Conservation (phyloP, 2,113 vertebrate genomes). For the Chaetops frenatus region DNA sequence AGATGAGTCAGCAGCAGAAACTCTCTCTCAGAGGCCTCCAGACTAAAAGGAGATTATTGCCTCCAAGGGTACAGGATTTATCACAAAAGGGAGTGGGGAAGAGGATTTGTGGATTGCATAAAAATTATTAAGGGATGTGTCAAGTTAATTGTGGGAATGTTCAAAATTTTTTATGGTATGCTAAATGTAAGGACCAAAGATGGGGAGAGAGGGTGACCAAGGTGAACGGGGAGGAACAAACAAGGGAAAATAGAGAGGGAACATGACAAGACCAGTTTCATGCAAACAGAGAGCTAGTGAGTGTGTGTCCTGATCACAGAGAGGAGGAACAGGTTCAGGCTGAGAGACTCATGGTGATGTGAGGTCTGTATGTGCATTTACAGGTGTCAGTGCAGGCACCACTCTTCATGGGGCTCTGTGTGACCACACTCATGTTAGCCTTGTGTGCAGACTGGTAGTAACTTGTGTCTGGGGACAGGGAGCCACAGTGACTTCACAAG, state of each 20-base stretch:
- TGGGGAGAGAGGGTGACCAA: not conserved
- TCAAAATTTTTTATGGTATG: not conserved
- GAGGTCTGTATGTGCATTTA: not conserved
- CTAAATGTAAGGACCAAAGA: not conserved
- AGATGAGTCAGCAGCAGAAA: not conserved
- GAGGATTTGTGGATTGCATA: not conserved
- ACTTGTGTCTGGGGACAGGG: not conserved
- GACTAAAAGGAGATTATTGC: not conserved
- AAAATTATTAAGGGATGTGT: not conserved
- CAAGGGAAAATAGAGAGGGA: not conserved
- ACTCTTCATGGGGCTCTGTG: not conserved
- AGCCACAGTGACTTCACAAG: not conserved
- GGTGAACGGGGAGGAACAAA: not conserved
- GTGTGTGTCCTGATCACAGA: not conserved
- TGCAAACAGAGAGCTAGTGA: not conserved
- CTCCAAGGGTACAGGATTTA: not conserved
- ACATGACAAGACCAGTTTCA: not conserved
- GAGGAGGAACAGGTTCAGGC: not conserved
- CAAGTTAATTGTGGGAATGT: not conserved
- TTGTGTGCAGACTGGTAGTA: not conserved
- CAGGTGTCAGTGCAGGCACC: not conserved
- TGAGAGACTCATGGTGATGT: not conserved
- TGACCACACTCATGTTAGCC: rapidly evolving
- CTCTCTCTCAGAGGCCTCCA: not conserved
- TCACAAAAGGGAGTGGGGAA: not conserved